Evolutionary conservation across 2,797 vertebrate genomes (phyloP).

Genomic region (Orestias chungarensis): DNA sequence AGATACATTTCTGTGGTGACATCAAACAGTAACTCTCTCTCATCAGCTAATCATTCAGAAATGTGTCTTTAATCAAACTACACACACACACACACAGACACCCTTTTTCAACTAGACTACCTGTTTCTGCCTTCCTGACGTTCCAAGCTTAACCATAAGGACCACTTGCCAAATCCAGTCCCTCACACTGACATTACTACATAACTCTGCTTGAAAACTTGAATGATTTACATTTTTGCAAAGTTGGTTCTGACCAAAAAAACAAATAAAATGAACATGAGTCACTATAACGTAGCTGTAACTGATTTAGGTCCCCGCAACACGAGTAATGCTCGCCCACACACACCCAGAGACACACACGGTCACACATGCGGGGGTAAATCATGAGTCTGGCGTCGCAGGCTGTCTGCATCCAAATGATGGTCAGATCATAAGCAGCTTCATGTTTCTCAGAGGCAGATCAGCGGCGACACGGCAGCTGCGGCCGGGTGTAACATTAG

Average conservation of each 20-base stretch:
- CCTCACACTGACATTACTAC: background rate
- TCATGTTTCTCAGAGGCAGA: constrained; percentile 72
- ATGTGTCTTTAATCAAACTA: constrained; percentile 58
- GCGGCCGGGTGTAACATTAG: constrained; percentile 71
- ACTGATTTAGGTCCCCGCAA: constrained; percentile 20
- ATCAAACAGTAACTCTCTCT: too few species aligned
- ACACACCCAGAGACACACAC: constrained; percentile 44
- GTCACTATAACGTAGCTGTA: constrained; percentile 2
- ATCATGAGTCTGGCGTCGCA: constrained; percentile 71
- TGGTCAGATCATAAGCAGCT: constrained; percentile 69
- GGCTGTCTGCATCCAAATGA: constrained; percentile 71
- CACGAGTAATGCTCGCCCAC: constrained; percentile 2
- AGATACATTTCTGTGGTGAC: too few species aligned
- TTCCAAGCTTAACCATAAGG: background rate
- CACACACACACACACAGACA: constrained; percentile 19
- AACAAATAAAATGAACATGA: background rate
- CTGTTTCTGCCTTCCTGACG: background rate
- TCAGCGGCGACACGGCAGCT: constrained; percentile 69
- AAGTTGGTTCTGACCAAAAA: constrained; percentile 5
- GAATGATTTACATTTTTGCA: constrained; percentile 7
- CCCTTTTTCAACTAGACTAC: background rate
- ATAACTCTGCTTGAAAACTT: background rate
- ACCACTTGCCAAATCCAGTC: background rate
- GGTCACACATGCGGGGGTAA: constrained; percentile 63
- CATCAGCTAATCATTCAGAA: too few species aligned